Base-by-base conservation (phyloP, 1,140 invertebrate species). In the Lysiphlebus fabarum region DNA sequence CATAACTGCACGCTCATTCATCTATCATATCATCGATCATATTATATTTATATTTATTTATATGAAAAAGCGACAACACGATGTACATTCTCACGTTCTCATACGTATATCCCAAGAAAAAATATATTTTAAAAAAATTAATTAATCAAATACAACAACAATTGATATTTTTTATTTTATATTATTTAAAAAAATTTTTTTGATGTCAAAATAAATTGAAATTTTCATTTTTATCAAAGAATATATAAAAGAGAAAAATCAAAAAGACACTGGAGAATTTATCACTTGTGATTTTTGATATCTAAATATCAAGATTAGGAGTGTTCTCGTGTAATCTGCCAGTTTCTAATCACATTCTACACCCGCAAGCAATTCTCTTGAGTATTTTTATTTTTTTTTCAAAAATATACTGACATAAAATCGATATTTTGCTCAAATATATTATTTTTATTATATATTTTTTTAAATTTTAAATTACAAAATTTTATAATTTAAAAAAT, bases 371-470 rank as follows among this genome's bases (percentile, higher is more conserved):
- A 43, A 65, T 62, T 77, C 76, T 73, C 76, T 59, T 62, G 74
- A 66, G 75, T 56, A 53, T 70, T 70, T 69, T 78, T 75, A 74
- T 76, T 75, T 75, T 76, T 78, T 74, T 76, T 74, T 69, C 67
- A 69, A 67, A 72, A 75, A 76, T 71, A 68, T 75, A 70, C 61
- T 69, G 76, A 78, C 76, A 77, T 72, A 63, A 76, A 78, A 78
- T 78, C 76, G 73, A 78, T 78, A n/a, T n/a, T n/a, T n/a, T n/a
- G n/a, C n/a, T n/a, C n/a, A n/a, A n/a, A n/a, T n/a, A n/a, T n/a
- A n/a, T n/a, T n/a, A n/a, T n/a, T n/a, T n/a, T n/a, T n/a, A n/a
- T n/a, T n/a, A n/a, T n/a, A n/a, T n/a, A n/a, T n/a, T n/a, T n/a
- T n/a, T n/a, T n/a, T n/a, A n/a, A n/a, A n/a, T n/a, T n/a, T n/a